Conservation (phyloP, 2,888 invertebrate species). For the Pherbina coryleti region DNA sequence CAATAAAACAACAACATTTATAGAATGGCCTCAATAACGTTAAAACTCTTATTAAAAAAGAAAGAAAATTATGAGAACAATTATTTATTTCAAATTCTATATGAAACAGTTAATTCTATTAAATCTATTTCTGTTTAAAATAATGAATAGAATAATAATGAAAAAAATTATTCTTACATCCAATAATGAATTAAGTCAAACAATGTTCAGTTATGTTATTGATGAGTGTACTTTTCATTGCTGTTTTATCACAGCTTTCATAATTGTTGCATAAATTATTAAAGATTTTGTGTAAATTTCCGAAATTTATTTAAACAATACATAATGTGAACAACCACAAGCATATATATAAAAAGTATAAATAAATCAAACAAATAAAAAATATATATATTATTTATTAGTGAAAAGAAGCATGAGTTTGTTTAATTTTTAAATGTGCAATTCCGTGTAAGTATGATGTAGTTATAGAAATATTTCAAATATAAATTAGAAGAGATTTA, state of each 20-base stretch:
- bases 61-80: background rate
- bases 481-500: too few species aligned
- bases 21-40: constrained; percentile 26
- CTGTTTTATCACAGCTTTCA: background rate
- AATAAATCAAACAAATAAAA: constrained; percentile 22
- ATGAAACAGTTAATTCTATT: constrained; percentile 11
- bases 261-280: background rate
- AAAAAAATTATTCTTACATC: constrained; percentile 1
- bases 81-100: constrained; percentile 15
- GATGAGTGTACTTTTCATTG: background rate
- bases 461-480: too few species aligned
- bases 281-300: constrained; percentile 6
- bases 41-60: background rate
- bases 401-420: constrained; percentile 9
- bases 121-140: constrained; percentile 3
- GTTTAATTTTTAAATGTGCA: background rate
- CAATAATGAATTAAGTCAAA: background rate
- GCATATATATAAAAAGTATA: constrained; percentile 13
- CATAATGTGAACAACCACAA: background rate
- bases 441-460: too few species aligned
- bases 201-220: background rate
- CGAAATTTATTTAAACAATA: constrained; percentile 14
- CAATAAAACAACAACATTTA: constrained; percentile 7
- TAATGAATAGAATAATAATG: background rate
- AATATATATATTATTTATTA: constrained; percentile 39